phyloP scores from a whole-genome alignment of 2,888 invertebrate genomes.

The Coelinius sp. region DNA sequence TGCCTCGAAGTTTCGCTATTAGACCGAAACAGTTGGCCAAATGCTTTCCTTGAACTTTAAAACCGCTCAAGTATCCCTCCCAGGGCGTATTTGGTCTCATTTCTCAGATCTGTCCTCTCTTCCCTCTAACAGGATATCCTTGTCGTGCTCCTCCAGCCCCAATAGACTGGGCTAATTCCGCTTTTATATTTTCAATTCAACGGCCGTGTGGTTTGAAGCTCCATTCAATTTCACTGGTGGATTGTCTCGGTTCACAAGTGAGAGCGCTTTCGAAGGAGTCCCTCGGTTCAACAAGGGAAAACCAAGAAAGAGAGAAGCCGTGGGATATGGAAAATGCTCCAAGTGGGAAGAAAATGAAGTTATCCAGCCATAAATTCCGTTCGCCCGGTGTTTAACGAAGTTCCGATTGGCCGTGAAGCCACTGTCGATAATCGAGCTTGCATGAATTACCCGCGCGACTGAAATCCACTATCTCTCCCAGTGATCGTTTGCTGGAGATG shows the following conservation, averaged over 20 bases:
- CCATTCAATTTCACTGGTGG: slow-evolving; percentile 42
- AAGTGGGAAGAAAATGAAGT: slow-evolving; percentile 43
- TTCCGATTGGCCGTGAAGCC: slow-evolving; percentile 41
- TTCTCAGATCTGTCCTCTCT: slow-evolving; percentile 5
- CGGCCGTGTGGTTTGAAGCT: slow-evolving; percentile 36
- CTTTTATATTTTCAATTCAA: slow-evolving; percentile 46
- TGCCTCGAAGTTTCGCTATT: slow-evolving; percentile 65
- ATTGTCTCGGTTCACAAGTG: slow-evolving; percentile 37
- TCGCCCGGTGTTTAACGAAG: slow-evolving; percentile 46
- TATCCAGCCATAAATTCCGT: slow-evolving; percentile 48
- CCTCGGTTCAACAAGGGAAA: not conserved
- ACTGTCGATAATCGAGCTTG: slow-evolving; percentile 52
- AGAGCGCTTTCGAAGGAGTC: slow-evolving; percentile 12
- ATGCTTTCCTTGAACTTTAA: slow-evolving; percentile 67
- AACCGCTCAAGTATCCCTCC: slow-evolving; percentile 49
- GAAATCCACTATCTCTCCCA: slow-evolving; percentile 15
- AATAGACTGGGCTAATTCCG: slow-evolving; percentile 41
- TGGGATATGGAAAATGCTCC: slow-evolving; percentile 12
- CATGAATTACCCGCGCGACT: slow-evolving; percentile 48
- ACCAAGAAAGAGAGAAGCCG: not conserved
- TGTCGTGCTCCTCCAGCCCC: slow-evolving; percentile 2
- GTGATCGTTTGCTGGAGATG: not conserved
- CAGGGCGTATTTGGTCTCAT: slow-evolving; percentile 40
- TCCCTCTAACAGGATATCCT: slow-evolving; percentile 24
- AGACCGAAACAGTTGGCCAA: slow-evolving; percentile 65